Evolutionary conservation across 2,113 vertebrate genomes (phyloP).

Genomic region (Pseudorhombus dupliciocellatus): DNA sequence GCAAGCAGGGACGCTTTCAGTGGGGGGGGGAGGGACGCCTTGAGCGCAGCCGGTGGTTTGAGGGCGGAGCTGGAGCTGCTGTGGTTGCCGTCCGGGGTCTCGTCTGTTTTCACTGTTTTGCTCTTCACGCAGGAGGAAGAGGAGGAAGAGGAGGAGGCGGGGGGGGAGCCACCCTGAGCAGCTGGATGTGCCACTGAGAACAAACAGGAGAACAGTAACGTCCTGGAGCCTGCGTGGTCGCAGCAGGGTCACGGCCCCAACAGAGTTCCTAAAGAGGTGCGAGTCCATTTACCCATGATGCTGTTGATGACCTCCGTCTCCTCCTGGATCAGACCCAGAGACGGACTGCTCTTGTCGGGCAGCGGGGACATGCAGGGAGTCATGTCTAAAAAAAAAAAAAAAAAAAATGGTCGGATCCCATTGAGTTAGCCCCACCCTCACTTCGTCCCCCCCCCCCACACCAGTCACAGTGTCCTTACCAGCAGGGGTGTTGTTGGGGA

Average conservation of each 20-base stretch:
- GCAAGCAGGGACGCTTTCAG: slow-evolving; percentile 53
- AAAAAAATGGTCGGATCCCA: too few species aligned
- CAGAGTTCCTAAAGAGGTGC: not conserved
- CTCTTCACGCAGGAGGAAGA: slow-evolving; percentile 57
- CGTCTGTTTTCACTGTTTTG: slow-evolving; percentile 38
- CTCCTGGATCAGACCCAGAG: slow-evolving; percentile 88
- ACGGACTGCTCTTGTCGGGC: slow-evolving; percentile 84
- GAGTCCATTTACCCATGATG: slow-evolving; percentile 83
- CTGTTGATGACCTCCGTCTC: slow-evolving; percentile 86
- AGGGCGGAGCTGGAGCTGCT: slow-evolving; percentile 23
- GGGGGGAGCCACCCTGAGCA: slow-evolving; percentile 61
- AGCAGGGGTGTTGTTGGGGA: slow-evolving; percentile 92
- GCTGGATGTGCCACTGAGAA: slow-evolving; percentile 64
- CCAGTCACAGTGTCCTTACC: too few species aligned
- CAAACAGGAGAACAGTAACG: slow-evolving; percentile 27
- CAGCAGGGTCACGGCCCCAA: too few species aligned
- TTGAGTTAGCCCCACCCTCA: too few species aligned
- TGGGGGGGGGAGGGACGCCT: slow-evolving; percentile 31
- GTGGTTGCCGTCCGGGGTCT: slow-evolving; percentile 41
- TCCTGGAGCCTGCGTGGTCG: too few species aligned
- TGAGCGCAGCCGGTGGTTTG: slow-evolving; percentile 36
- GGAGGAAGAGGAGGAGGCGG: not conserved
- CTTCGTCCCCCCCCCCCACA: too few species aligned
- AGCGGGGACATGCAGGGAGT: slow-evolving; percentile 92
- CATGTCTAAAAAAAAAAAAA: slow-evolving; percentile 89